A percentile compares a stretch with the other conserved stretches of the same genome.
Evolutionary conservation across 1,140 invertebrate species (phyloP).

Genomic region (Anoplolepis gracilipes): DNA sequence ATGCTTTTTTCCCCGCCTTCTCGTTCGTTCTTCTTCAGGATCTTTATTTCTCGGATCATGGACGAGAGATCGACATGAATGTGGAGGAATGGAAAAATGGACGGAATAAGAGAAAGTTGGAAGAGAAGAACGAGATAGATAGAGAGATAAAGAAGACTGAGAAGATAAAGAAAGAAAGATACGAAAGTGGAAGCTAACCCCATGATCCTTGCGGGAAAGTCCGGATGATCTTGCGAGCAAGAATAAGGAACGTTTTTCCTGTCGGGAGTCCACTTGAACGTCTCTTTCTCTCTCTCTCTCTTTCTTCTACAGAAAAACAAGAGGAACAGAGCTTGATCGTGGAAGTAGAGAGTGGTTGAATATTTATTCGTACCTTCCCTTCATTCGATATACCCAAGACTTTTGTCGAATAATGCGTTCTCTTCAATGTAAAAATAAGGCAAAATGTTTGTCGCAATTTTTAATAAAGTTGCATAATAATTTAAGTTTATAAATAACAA

Average conservation of each 20-base stretch:
- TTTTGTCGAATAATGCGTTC: constrained; percentile 33
- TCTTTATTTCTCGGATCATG: constrained; percentile 55
- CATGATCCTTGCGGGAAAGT: constrained; percentile 57
- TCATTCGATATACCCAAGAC: constrained; percentile 62
- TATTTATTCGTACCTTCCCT: constrained; percentile 70
- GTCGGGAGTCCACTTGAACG: constrained; percentile 66
- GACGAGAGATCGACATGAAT: constrained; percentile 26
- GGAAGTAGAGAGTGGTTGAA: constrained; percentile 38
- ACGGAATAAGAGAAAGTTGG: constrained; percentile 1
- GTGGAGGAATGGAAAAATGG: constrained; percentile 4
- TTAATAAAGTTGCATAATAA: background rate
- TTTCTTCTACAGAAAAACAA: background rate
- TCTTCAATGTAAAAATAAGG: constrained; percentile 17
- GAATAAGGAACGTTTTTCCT: constrained; percentile 56
- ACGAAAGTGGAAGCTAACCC: constrained; percentile 25
- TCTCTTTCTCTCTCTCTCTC: too few relatives aligned
- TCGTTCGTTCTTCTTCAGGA: background rate
- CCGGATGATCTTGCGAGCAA: constrained; percentile 35
- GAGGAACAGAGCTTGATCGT: constrained; percentile 17
- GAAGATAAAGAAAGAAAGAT: background rate
- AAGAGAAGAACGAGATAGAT: background rate
- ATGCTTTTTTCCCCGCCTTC: background rate
- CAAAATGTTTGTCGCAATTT: constrained; percentile 7
- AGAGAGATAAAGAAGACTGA: background rate
- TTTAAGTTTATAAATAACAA: background rate